Evolutionary conservation across 2,888 invertebrate species (phyloP).

Genomic region (Caenorhabditis sulstoni): DNA sequence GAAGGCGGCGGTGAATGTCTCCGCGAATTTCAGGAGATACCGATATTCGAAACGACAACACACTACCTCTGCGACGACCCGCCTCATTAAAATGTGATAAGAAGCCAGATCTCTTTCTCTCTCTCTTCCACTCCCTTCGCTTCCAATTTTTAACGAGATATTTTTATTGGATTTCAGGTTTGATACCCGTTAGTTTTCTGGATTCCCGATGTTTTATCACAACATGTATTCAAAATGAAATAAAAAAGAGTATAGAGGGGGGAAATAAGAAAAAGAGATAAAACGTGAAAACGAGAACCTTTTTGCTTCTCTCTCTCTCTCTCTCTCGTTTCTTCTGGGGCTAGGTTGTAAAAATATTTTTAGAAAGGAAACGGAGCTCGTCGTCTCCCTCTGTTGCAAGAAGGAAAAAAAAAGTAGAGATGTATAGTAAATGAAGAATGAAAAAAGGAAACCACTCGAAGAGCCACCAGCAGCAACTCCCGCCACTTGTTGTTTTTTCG

Average conservation of each 20-base stretch:
- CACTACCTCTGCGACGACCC: slow-evolving; percentile 30
- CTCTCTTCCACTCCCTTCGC: neutral
- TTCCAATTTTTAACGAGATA: slow-evolving; percentile 25
- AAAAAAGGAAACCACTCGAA: slow-evolving; percentile 14
- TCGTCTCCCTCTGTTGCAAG: too few species aligned
- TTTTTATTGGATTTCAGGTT: slow-evolving; percentile 25
- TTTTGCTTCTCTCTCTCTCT: too few species aligned
- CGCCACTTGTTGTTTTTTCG: slow-evolving; percentile 10
- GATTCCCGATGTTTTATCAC: slow-evolving; percentile 11
- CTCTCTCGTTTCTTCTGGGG: too few species aligned
- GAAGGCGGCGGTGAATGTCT: neutral
- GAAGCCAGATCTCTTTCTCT: slow-evolving; percentile 29
- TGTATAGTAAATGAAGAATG: neutral
- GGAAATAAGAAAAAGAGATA: neutral
- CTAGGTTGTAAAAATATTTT: too few species aligned
- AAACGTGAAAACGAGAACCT: neutral
- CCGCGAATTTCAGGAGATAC: slow-evolving; percentile 47
- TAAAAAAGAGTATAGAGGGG: neutral
- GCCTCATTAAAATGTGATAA: slow-evolving; percentile 54
- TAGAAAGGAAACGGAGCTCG: too few species aligned
- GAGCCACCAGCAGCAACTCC: neutral
- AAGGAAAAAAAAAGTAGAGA: neutral
- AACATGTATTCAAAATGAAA: neutral
- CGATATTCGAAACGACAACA: slow-evolving; percentile 56
- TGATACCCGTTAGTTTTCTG: slow-evolving; percentile 1